Conservation (phyloP, 2,797 vertebrate genomes). For the Pogoniulus pusillus region DNA sequence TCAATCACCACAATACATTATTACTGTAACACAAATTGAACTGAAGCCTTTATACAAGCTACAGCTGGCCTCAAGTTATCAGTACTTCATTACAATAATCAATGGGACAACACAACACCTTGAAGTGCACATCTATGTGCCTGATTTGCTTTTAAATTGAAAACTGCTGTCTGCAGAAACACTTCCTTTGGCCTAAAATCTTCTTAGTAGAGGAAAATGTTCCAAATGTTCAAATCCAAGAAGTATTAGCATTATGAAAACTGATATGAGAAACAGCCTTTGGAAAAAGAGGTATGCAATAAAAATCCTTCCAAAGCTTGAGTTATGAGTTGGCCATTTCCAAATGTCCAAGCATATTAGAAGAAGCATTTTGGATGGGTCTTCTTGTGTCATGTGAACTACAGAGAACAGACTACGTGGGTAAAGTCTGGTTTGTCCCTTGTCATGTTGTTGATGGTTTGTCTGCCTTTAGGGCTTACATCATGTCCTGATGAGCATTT, state of each 20-base stretch:
- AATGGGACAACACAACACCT: not conserved
- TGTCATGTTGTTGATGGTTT: not conserved
- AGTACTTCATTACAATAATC: not conserved
- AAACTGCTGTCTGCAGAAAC: not conserved
- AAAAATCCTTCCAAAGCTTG: not conserved
- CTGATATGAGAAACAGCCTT: not conserved
- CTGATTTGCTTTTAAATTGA: not conserved
- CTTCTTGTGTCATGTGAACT: not conserved
- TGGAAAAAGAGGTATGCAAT: not conserved
- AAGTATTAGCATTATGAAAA: not conserved
- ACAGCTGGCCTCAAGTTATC: not conserved
- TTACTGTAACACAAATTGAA: constrained; percentile 7
- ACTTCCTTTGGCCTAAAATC: not conserved
- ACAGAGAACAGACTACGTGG: not conserved
- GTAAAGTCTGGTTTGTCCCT: not conserved
- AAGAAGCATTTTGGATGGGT: not conserved
- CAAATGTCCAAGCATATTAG: not conserved
- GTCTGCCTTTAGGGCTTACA: not conserved
- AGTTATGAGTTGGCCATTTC: not conserved
- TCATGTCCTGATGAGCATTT: not conserved
- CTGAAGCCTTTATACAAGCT: not conserved
- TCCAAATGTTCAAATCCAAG: not conserved
- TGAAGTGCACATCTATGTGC: not conserved
- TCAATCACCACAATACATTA: not conserved
- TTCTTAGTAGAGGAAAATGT: not conserved